Conservation (phyloP, 1,140 invertebrate species). For the Lysiphlebus fabarum region DNA sequence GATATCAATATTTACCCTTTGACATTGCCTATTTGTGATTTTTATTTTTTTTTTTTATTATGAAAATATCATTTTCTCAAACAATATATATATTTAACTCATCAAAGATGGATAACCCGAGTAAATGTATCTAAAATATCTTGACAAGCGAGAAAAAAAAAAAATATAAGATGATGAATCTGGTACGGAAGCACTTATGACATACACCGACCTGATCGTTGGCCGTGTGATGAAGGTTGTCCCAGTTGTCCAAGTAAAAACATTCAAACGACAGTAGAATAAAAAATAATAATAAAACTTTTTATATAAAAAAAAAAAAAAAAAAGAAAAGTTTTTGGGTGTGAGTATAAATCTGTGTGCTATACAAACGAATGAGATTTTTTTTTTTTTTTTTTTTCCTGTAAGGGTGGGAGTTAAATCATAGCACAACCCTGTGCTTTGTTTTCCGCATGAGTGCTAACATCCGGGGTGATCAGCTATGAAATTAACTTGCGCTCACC, state of each 20-base stretch:
- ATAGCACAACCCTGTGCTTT: conserved; percentile 41
- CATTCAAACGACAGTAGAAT: conserved; percentile 20
- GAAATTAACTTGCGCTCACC: conserved; percentile 52
- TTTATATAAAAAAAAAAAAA: not conserved
- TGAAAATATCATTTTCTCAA: no score
- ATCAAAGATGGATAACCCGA: conserved; percentile 10
- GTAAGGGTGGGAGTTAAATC: conserved; percentile 17
- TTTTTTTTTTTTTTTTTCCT: conserved; percentile 7
- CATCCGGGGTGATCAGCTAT: conserved; percentile 56
- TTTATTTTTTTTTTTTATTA: no score
- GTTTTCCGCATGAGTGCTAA: conserved; percentile 51
- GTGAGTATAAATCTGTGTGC: not conserved
- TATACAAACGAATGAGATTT: conserved; percentile 7
- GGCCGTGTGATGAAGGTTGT: conserved; percentile 28
- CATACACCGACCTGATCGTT: conserved; percentile 38
- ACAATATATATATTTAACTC: no score
- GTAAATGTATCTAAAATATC: no score
- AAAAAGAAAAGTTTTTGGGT: conserved; percentile 4
- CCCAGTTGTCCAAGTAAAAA: conserved; percentile 16
- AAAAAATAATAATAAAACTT: conserved; percentile 6
- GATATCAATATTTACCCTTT: no score
- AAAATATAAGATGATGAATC: conserved; percentile 51
- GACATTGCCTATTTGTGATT: no score
- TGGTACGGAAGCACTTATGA: conserved; percentile 56
- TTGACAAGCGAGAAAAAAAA: not conserved